phyloP scores from a whole-genome alignment of 2,888 invertebrate genomes.

The Loripinus fragilis region DNA sequence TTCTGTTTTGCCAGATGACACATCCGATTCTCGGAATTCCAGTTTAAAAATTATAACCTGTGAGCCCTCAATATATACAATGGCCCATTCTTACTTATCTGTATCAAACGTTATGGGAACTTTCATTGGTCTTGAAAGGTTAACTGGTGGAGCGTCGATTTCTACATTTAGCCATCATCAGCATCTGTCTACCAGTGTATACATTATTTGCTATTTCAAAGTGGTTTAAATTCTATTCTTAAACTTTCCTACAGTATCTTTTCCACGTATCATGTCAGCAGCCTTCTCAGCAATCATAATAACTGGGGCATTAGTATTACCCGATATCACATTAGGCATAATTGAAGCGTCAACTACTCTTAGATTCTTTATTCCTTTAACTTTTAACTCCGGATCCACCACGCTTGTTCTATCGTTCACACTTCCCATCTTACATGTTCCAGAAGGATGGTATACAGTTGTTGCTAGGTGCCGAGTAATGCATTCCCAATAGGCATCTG shows the following conservation, averaged over 20 bases:
- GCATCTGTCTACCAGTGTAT: too few relatives aligned
- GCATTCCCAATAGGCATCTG: slow-evolving; percentile 53
- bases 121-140: too few relatives aligned
- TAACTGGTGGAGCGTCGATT: too few relatives aligned
- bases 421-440: slow-evolving; percentile 89
- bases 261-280: slow-evolving; percentile 39
- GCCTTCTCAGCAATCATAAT: slow-evolving; percentile 50
- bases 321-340: slow-evolving; percentile 36
- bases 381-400: slow-evolving; percentile 86
- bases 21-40: too few relatives aligned
- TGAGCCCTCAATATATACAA: too few relatives aligned
- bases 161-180: too few relatives aligned
- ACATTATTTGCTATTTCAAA: too few relatives aligned
- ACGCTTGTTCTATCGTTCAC: slow-evolving; percentile 85
- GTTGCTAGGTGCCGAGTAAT: slow-evolving; percentile 36
- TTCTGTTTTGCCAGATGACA: too few relatives aligned
- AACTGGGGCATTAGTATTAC: slow-evolving; percentile 42
- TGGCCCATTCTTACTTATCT: too few relatives aligned
- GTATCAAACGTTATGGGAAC: too few relatives aligned
- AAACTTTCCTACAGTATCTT: not conserved
- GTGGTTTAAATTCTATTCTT: not conserved
- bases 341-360: slow-evolving; percentile 45
- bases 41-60: too few relatives aligned
- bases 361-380: slow-evolving; percentile 36
- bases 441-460: slow-evolving; percentile 86